Percentiles rank a stretch among this genome's conserved stretches.
These are phyloP conservation scores for Nasonia longicornis DNA, from an alignment of 1,140 invertebrate species.

Conservation along the genomic window DNA sequence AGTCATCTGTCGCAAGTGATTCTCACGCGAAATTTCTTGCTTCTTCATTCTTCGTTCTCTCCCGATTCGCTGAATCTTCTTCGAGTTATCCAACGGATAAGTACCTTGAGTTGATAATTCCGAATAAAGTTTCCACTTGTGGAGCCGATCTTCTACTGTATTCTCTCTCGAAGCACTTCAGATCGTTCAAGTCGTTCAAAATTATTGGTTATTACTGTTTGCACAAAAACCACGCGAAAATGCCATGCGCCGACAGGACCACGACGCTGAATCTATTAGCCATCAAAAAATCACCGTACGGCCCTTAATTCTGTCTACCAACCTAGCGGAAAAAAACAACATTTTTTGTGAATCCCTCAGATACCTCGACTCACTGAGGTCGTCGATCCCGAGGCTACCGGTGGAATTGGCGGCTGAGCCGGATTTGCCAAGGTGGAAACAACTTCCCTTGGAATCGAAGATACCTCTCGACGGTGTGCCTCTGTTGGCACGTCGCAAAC, in stretches of 20 bases:
- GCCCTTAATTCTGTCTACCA: not conserved
- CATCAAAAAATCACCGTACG: constrained; percentile 25
- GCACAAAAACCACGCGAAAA: not conserved
- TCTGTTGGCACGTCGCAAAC: constrained; percentile 54
- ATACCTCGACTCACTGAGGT: constrained; percentile 51
- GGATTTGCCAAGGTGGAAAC: constrained; percentile 63
- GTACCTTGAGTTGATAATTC: too few species aligned
- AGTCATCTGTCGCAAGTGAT: too few species aligned
- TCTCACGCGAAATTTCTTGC: too few species aligned
- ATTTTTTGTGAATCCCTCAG: not conserved
- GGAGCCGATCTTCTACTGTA: too few species aligned
- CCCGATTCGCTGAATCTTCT: too few species aligned
- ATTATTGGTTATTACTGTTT: constrained; percentile 23
- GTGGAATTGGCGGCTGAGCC: constrained; percentile 55
- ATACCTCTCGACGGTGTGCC: constrained; percentile 50
- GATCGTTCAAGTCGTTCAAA: not conserved
- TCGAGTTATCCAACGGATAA: too few species aligned
- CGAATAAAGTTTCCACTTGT: too few species aligned
- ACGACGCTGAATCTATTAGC: not conserved
- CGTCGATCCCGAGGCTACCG: constrained; percentile 55
- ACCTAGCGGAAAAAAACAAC: not conserved
- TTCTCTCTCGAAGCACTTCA: too few species aligned
- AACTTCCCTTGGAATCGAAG: constrained; percentile 61
- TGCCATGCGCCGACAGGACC: not conserved
- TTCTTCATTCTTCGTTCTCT: too few species aligned